phyloP scores from a whole-genome alignment of 2,888 invertebrate genomes.

The Agonum fuliginosum region DNA sequence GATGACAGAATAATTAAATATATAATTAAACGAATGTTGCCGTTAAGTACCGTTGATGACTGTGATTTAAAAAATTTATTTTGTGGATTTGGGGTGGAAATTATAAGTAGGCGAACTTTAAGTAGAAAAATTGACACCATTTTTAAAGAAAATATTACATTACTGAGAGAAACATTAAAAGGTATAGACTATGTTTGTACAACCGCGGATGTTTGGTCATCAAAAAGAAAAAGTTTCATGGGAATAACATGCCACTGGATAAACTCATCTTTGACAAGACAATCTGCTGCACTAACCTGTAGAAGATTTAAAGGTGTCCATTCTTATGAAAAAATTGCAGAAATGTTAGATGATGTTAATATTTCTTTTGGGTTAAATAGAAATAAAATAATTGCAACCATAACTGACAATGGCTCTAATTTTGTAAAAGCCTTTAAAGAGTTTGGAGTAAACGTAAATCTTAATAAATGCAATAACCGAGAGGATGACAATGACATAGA shows the following conservation, averaged over 20 bases:
- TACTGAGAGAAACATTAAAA: not conserved
- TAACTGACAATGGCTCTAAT: too few relatives aligned
- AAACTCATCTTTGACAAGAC: constrained; percentile 19
- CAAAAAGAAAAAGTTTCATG: not conserved
- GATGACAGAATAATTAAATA: not conserved
- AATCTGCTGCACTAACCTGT: constrained; percentile 61
- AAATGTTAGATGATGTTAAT: constrained; percentile 32
- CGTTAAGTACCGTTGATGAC: not conserved
- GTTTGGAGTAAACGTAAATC: not conserved
- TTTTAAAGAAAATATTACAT: not conserved
- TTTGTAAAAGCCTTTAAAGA: not conserved
- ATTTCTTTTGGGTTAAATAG: constrained; percentile 24
- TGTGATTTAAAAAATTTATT: not conserved
- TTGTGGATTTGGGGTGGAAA: not conserved
- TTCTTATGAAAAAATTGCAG: constrained; percentile 57
- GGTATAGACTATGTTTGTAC: not conserved
- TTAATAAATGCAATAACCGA: not conserved
- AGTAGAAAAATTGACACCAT: not conserved
- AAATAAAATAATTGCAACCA: not conserved
- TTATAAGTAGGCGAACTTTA: not conserved
- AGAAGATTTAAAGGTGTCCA: constrained; percentile 61
- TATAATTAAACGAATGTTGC: not conserved
- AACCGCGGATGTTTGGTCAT: not conserved
- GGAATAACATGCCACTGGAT: not conserved
- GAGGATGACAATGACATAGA: not conserved